phyloP scores from a whole-genome alignment of 1,140 invertebrate species.

The Brachionus angularis region DNA sequence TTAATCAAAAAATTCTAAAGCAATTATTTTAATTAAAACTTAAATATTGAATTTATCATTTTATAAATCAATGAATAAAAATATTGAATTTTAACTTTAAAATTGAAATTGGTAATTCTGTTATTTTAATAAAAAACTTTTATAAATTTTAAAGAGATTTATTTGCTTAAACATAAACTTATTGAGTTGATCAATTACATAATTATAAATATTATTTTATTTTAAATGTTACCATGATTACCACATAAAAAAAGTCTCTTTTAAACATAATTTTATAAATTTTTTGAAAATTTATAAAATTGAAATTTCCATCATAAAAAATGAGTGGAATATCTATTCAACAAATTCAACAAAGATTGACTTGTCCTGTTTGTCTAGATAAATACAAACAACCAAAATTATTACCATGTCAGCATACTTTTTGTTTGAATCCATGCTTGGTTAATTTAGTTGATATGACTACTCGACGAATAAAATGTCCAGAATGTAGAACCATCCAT shows the following conservation, averaged over 20 bases:
- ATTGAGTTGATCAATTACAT: no score
- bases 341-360: slow-evolving; percentile 90
- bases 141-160: no score
- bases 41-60: background rate
- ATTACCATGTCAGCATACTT: slow-evolving; percentile 97
- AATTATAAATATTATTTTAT: no score
- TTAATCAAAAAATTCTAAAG: background rate
- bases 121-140: no score
- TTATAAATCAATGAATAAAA: background rate
- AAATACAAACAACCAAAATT: slow-evolving; percentile 92
- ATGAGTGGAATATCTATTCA: no score
- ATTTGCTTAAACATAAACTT: no score
- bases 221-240: no score
- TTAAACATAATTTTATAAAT: no score
- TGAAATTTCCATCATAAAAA: no score
- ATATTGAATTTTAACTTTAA: background rate
- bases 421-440: slow-evolving; percentile 89
- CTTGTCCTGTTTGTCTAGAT: slow-evolving; percentile 95
- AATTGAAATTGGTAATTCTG: background rate
- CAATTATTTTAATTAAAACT: background rate
- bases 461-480: slow-evolving; percentile 80
- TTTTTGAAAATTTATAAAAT: no score
- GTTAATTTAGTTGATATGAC: slow-evolving; percentile 49
- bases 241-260: no score
- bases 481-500: slow-evolving; percentile 95